Base-by-base conservation (phyloP, 1,140 invertebrate species). In the Orchesella cincta region DNA sequence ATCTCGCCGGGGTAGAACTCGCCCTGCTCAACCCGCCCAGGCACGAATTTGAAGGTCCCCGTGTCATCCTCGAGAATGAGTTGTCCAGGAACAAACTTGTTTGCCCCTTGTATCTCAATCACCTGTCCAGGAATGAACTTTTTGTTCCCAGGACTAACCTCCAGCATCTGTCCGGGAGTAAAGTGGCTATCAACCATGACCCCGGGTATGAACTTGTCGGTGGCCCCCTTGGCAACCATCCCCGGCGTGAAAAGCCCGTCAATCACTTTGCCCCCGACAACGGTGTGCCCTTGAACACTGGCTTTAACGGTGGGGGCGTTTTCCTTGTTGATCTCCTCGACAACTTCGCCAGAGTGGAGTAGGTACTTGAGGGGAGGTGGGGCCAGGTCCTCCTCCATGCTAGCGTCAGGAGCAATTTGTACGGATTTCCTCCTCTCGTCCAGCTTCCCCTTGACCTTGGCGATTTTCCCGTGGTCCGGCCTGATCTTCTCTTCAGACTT, bases 121-220 rank as follows among this genome's bases (percentile, higher is more conserved):
- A 90, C 87, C 85, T 92, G 91, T 1, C 92, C 92, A 0, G 91
- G 91, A 18, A 92, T 86, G 83, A 93, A 92, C 34, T 76, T 81
- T 14, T 76, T 74, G 3, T 77, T 77, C 73, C 89, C 89, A 26
- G 86, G 86, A 71, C 23, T 76, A 2, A 70, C 31, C 33, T 72
- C n/a, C 3, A 81, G 28, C 20, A 76, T 76, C 72, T 81, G 78
- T 16, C 76, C 80, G 18, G 78, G 52, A 26, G 76, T 62, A 70
- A 82, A 81, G 33, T 33, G 35, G 28, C 16, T 57, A 73, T 71
- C 78, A 54, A 76, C 79, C 70, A 57, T 76, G 18, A 77, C 35
- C n/a, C 81, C 81, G 8, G 74, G 72, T 26, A 81, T 73, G 57
- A 77, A 75, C 36, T 73, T 54, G 5, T 57, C 52, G 8, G 8